Evolutionary conservation across 2,113 vertebrate genomes (phyloP).

Genomic region (Cynoglossus semilaevis): DNA sequence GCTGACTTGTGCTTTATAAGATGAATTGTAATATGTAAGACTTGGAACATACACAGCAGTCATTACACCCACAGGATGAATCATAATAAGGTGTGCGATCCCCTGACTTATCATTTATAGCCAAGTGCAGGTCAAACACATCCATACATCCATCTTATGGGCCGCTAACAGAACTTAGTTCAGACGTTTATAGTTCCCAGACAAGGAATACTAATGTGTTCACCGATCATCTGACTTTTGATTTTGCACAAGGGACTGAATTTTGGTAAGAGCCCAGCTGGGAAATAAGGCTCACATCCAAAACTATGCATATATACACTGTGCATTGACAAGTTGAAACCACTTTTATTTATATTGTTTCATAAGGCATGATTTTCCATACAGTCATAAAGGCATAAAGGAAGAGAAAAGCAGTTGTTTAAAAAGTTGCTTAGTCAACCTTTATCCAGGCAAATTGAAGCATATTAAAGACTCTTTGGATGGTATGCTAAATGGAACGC

Average conservation of each 20-base stretch:
- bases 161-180: neutral
- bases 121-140: slow-evolving; percentile 7
- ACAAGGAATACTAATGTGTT: neutral
- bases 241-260: neutral
- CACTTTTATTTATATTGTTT: no score
- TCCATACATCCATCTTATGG: neutral
- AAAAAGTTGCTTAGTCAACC: neutral
- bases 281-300: neutral
- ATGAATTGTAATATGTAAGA: slow-evolving; percentile 4
- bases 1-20: slow-evolving; percentile 18
- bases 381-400: no score
- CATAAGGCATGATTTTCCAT: no score
- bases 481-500: neutral
- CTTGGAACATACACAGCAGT: neutral
- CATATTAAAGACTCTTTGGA: neutral
- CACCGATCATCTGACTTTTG: neutral
- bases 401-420: no score
- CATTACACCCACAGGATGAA: slow-evolving; percentile 10
- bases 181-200: neutral
- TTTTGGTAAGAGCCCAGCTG: neutral
- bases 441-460: neutral
- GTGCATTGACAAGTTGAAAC: no score
- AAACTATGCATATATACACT: no score
- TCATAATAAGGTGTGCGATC: slow-evolving; percentile 9
- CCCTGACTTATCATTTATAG: neutral